phyloP scores from a whole-genome alignment of 2,888 invertebrate species.

The Laspeyria flexula region DNA sequence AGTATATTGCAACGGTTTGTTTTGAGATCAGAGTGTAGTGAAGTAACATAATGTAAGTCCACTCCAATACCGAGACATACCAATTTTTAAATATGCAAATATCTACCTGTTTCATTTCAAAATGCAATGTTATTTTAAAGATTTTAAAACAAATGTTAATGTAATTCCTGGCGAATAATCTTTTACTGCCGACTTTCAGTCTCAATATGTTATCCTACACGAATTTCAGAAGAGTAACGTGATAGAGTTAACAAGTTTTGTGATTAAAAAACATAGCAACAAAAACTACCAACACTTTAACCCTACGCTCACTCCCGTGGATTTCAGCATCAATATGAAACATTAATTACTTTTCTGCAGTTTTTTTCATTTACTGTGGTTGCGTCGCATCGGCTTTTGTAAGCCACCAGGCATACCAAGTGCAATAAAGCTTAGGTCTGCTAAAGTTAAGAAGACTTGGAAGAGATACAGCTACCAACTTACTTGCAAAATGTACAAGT shows the following conservation, averaged over 20 bases:
- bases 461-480: slow-evolving; percentile 36
- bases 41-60: not conserved
- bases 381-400: slow-evolving; percentile 19
- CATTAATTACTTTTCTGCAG: slow-evolving; percentile 20
- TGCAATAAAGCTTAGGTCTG: slow-evolving; percentile 41
- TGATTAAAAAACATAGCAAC: not conserved
- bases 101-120: slow-evolving; percentile 26
- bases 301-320: slow-evolving; percentile 1
- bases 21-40: too few relatives aligned
- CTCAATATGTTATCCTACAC: not conserved
- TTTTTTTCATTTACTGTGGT: slow-evolving; percentile 20
- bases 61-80: slow-evolving; percentile 12
- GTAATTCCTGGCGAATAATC: not conserved
- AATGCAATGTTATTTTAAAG: slow-evolving; percentile 18
- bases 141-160: not conserved
- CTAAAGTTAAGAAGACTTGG: slow-evolving; percentile 34
- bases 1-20: too few relatives aligned
- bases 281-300: slow-evolving; percentile 10
- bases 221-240: not conserved
- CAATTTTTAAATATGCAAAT: slow-evolving; percentile 12
- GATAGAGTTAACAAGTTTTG: not conserved
- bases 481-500: slow-evolving; percentile 32
- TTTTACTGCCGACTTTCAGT: not conserved
- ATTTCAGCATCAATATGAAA: slow-evolving; percentile 13
- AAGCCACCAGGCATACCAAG: slow-evolving; percentile 27